Base-by-base conservation (phyloP, 2,888 invertebrate species). In the Osedax frankpressi region DNA sequence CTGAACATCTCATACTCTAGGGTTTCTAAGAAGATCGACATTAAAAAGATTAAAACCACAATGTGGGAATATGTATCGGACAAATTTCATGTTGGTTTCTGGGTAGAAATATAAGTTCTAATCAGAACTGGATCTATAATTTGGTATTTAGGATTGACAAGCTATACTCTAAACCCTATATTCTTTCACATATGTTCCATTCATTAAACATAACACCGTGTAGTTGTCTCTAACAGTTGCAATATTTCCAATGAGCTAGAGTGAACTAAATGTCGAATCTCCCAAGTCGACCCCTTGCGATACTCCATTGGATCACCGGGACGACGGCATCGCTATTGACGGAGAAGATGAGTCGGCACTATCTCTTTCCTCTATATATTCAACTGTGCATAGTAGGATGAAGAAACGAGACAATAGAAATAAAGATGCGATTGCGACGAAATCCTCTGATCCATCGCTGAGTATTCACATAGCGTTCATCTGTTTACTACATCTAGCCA, bases 21-120 rank as follows among this genome's bases (percentile, higher is more conserved):
- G 84, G 88, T 89, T 73, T 91, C 93, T 2, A 93, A 93, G 81
- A 91, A 90, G 75, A 89, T 93, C 63, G 92, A 94, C 80, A 92
- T 93, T 89, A 90, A 90, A 80, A 89, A 89, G 81, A 84, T 93
- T 67, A 93, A 93, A 82, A 86, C 86, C n/a, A 87, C 88, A 72
- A 89, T 92, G 76, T 91, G 91, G 89, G 87, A 87, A 28, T 28
- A 28, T 19, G 27, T 27, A n/a, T 65, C 65, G 27, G 24, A 28
- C 27, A 24, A 27, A 28, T 25, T 28, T 28, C 28, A 27, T 65
- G 28, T 27, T 19, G 65, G 27, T 14, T 27, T 28, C 65, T 65
- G 27, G 65, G 65, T 65, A 28, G 27, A 27, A 2, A 19, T 28
- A 14, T 65, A 28, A 28, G 27, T 27, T 24, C 28, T 28, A 0